These are phyloP conservation scores for Alloplasta piceator DNA, from an alignment of 2,888 invertebrate species.

Conservation along the genomic window DNA sequence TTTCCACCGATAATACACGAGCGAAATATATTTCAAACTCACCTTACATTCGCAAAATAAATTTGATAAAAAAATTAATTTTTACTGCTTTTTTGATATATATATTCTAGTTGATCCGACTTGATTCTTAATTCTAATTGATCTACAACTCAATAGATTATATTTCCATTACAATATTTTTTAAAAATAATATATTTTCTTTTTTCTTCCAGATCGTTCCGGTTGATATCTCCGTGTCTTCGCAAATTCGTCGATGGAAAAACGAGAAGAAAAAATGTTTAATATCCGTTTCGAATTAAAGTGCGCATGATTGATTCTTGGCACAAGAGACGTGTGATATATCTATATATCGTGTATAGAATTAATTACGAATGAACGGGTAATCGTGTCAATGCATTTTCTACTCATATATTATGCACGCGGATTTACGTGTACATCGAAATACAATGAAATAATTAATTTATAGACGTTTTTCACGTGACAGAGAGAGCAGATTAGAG, in stretches of 20 bases:
- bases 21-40: too few relatives aligned
- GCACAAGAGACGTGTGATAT: background rate
- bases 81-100: too few relatives aligned
- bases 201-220: slow-evolving; percentile 11
- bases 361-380: background rate
- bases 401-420: background rate
- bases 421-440: too few relatives aligned
- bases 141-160: too few relatives aligned
- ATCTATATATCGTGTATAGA: background rate
- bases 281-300: slow-evolving; percentile 46
- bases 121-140: too few relatives aligned
- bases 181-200: background rate
- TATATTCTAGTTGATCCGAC: too few relatives aligned
- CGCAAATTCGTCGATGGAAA: background rate
- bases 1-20: too few relatives aligned
- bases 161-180: too few relatives aligned
- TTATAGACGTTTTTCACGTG: background rate
- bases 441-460: background rate
- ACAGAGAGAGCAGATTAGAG: slow-evolving; percentile 1
- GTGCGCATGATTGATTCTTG: slow-evolving; percentile 1
- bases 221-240: background rate
- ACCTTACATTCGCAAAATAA: too few relatives aligned
- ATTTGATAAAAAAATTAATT: too few relatives aligned
- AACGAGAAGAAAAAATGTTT: slow-evolving; percentile 14
- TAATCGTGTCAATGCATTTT: slow-evolving; percentile 2